These are phyloP conservation scores for Leptodactylus fallax DNA, from an alignment of 2,797 vertebrate species.

Conservation along the genomic window DNA sequence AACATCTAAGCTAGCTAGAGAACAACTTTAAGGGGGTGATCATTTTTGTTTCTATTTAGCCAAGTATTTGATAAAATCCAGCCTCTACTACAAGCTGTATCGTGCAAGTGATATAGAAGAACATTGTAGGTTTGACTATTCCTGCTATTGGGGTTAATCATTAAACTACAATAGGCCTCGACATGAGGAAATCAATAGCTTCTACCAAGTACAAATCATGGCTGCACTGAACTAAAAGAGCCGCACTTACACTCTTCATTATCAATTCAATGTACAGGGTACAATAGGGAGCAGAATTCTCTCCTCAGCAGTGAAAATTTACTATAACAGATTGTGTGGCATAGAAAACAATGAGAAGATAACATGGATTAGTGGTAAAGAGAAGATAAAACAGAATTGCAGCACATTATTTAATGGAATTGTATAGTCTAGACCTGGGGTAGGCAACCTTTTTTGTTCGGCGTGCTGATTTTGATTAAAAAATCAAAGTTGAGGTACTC, in stretches of 20 bases:
- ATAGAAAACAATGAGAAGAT: not conserved
- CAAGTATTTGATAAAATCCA: not conserved
- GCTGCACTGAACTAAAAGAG: too few relatives aligned
- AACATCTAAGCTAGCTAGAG: too few relatives aligned
- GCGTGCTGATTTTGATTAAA: too few relatives aligned
- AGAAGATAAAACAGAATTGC: not conserved
- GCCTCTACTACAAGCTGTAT: not conserved
- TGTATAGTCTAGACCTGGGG: not conserved
- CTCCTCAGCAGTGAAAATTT: not conserved
- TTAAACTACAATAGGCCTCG: not conserved
- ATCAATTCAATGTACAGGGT: not conserved
- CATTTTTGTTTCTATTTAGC: too few relatives aligned
- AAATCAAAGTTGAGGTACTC: too few relatives aligned
- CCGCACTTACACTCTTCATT: not conserved
- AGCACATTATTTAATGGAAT: not conserved
- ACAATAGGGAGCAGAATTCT: not conserved
- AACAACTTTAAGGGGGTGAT: too few relatives aligned
- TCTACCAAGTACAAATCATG: not conserved
- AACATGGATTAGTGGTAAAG: not conserved
- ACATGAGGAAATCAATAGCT: not conserved
- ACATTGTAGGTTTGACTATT: not conserved
- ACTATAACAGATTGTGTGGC: not conserved
- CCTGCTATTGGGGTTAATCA: not conserved
- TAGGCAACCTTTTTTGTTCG: too few relatives aligned
- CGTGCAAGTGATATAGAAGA: not conserved